A percentile compares a stretch with the other conserved stretches of the same genome.
Evolutionary conservation across 2,797 vertebrate species (phyloP).

Genomic region (Cyclopterus lumpus): DNA sequence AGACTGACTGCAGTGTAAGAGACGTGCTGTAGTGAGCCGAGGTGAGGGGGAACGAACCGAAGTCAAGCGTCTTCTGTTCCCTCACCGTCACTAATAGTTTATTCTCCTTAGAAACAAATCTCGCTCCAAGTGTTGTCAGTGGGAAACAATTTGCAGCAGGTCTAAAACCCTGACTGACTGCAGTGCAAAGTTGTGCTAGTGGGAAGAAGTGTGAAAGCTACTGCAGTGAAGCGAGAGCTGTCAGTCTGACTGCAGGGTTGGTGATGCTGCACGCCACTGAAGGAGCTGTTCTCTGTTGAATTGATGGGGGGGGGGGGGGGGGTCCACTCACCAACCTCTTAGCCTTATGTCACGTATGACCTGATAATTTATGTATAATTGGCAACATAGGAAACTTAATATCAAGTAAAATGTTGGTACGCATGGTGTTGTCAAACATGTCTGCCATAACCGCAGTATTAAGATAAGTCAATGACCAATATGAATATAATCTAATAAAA

Average conservation of each 20-base stretch:
- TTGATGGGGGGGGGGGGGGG: not conserved
- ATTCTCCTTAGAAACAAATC: conserved; percentile 39
- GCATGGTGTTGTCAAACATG: conserved; percentile 14
- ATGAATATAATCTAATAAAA: not conserved
- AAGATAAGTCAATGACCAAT: not conserved
- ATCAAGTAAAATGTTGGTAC: not conserved
- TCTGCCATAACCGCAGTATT: not conserved
- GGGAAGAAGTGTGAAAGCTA: conserved; percentile 31
- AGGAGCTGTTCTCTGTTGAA: conserved; percentile 3
- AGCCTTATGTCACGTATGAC: conserved; percentile 9
- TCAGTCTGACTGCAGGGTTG: conserved; percentile 40
- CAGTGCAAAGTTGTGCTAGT: conserved; percentile 34
- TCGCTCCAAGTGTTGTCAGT: conserved; percentile 34
- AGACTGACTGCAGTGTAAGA: conserved; percentile 52
- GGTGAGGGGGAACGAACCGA: conserved; percentile 43
- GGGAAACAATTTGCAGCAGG: conserved; percentile 38
- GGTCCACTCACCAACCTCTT: not conserved
- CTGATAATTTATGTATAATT: conserved; percentile 1
- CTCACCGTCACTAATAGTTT: conserved; percentile 55
- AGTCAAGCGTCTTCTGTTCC: conserved; percentile 44
- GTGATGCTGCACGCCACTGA: conserved; percentile 27
- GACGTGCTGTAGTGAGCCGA: conserved; percentile 35
- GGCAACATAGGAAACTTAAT: conserved; percentile 4
- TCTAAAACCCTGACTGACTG: conserved; percentile 40
- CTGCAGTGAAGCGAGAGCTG: conserved; percentile 35